Evolutionary conservation across 2,888 invertebrate genomes (phyloP), one percentile per base, ranked within the genome.

Genomic region (Sisyra terminalis): DNA sequence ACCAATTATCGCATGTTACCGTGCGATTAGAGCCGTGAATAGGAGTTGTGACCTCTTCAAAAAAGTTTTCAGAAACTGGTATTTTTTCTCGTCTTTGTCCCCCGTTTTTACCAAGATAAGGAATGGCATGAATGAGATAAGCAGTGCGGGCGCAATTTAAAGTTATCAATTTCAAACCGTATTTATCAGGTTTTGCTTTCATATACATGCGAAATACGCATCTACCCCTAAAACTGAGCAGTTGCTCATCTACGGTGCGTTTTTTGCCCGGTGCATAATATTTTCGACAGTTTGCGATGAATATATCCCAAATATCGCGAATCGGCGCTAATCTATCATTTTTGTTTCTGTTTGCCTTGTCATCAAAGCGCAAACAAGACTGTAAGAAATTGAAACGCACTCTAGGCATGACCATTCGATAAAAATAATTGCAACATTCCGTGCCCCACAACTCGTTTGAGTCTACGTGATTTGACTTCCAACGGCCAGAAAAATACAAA

Each of bases 81-180:
- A 49, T 46, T 29, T 45, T 45, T 39, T 51, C 46, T 24, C 39
- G 29, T 43, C 34, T 46, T 2, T 34, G 7, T 2, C 49, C 53
- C 42, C 45, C 48, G 45, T n/a, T n/a, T n/a, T 47, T 53, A 44
- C 55, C 56, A 5, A 55, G 29, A 48, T 58, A 58, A 35, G 56
- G 56, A 39, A 50, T 52, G 15, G 52, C 53, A 49, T 52, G 51
- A 16, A 56, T 35, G 52, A 60, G 50, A 46, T 58, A 57, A 15
- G 46, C 49, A 24, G 56, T 57, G 14, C 41, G 46, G 41, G 54
- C 53, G 48, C 60, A 58, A 35, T 55, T 55, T 40, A 57, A 42
- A 46, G 52, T 51, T 40, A 52, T 43, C 13, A 60, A 50, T 50
- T 60, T 59, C 15, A 58, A 44, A 8, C 57, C 59, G 47, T 58